A percentile compares a stretch with the other conserved stretches of the same genome.
Conservation (phyloP, 2,888 invertebrate species). For the Machimus atricapillus region DNA sequence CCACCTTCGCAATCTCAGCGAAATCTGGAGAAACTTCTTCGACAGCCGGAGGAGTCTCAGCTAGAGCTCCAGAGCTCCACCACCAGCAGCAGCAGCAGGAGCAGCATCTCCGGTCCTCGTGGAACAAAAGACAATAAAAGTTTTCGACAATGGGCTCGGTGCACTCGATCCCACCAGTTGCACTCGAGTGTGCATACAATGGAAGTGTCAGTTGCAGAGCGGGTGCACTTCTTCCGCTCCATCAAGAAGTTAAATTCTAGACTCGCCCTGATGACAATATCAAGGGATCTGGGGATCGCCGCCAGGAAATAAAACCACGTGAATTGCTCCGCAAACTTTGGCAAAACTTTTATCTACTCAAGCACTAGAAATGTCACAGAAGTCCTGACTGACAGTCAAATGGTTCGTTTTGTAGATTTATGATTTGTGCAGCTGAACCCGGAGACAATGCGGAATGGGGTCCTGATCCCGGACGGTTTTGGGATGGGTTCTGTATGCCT, state of each 20-base stretch:
- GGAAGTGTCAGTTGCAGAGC: neutral
- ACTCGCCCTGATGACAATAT: constrained; percentile 5
- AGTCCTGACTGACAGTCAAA: constrained; percentile 3
- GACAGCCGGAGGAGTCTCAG: constrained; percentile 15
- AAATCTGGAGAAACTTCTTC: constrained; percentile 17
- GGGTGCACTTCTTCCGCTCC: constrained; percentile 25
- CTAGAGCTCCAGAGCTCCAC: neutral
- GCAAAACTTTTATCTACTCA: constrained; percentile 20
- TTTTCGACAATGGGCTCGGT: constrained; percentile 12
- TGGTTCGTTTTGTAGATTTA: neutral
- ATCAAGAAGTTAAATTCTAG: constrained; percentile 27
- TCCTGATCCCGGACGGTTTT: neutral
- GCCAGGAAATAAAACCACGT: constrained; percentile 21
- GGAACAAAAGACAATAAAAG: constrained; percentile 16
- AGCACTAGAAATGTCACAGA: constrained; percentile 27
- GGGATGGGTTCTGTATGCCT: neutral
- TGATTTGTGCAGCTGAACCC: neutral
- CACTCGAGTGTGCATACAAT: constrained; percentile 19
- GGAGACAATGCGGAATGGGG: neutral
- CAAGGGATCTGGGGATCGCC: constrained; percentile 15
- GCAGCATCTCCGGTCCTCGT: neutral
- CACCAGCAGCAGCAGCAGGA: neutral
- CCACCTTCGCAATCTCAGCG: constrained; percentile 17
- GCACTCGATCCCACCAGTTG: constrained; percentile 18
- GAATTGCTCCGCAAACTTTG: constrained; percentile 23